A percentile compares a stretch with the other conserved stretches of the same genome.
These are phyloP conservation scores for Molossus alvarezi DNA, from an alignment of 2,797 vertebrate genomes.

Conservation along the genomic window DNA sequence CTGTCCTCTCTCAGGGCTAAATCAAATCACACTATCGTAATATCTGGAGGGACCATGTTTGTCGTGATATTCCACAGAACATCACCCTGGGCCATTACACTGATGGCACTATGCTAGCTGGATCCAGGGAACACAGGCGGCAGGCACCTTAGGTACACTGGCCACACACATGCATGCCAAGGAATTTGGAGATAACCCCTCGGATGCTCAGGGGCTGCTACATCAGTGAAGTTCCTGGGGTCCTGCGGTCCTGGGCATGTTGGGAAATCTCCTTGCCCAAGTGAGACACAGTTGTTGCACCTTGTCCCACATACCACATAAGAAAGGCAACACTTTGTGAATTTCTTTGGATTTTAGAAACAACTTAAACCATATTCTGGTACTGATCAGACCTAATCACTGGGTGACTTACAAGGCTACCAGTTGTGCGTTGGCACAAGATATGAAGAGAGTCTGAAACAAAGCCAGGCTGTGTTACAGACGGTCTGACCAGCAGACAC, in stretches of 20 bases:
- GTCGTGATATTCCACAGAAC: constrained; percentile 1
- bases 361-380: background rate
- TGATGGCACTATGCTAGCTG: background rate
- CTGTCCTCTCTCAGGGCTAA: background rate
- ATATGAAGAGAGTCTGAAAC: background rate
- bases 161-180: background rate
- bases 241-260: background rate
- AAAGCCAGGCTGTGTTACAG: background rate
- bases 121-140: background rate
- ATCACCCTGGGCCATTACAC: background rate
- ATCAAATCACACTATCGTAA: background rate
- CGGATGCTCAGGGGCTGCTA: background rate
- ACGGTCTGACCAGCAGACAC: background rate
- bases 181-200: background rate
- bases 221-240: background rate
- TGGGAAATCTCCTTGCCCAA: background rate
- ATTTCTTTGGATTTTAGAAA: background rate
- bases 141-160: background rate
- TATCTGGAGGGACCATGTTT: background rate
- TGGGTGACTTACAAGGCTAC: background rate
- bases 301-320: background rate
- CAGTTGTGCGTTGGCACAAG: background rate
- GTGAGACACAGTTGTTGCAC: background rate
- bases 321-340: background rate
- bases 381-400: background rate